These are phyloP conservation scores for Auanema sp. DNA, from an alignment of 2,888 invertebrate genomes.

Conservation along the genomic window DNA sequence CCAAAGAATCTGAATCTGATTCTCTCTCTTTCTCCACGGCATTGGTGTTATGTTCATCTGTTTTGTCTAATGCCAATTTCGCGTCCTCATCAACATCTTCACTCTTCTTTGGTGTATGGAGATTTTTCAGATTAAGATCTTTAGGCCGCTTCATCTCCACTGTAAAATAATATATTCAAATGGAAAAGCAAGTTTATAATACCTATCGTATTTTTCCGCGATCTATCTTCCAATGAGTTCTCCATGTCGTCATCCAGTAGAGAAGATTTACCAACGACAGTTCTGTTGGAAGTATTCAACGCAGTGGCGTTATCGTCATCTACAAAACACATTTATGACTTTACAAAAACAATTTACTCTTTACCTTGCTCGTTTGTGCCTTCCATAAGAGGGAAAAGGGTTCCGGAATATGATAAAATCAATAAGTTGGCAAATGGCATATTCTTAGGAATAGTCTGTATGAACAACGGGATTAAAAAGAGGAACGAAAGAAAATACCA, in stretches of 20 bases:
- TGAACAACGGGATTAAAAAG: neutral
- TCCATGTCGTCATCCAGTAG: too few species aligned
- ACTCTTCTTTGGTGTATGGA: too few species aligned
- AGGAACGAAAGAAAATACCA: neutral
- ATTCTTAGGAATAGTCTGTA: constrained; percentile 19
- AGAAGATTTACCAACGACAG: neutral
- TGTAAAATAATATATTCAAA: too few species aligned
- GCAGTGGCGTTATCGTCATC: neutral
- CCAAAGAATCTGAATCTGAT: too few species aligned
- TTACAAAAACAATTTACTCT: neutral
- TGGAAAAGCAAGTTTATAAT: too few species aligned
- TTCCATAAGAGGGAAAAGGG: neutral
- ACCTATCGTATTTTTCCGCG: too few species aligned
- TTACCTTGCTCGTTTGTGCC: neutral
- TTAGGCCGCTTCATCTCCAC: too few species aligned
- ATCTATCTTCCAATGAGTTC: too few species aligned
- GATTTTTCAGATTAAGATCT: too few species aligned
- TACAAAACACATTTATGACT: neutral
- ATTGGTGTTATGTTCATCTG: too few species aligned
- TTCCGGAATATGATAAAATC: constrained; percentile 27
- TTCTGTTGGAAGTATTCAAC: neutral
- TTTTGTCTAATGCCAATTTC: too few species aligned
- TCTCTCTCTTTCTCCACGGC: too few species aligned
- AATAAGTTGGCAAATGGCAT: constrained; percentile 30
- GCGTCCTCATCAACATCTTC: neutral